phyloP scores from a whole-genome alignment of 2,113 vertebrate species.

The Prochilodus magdalenae region DNA sequence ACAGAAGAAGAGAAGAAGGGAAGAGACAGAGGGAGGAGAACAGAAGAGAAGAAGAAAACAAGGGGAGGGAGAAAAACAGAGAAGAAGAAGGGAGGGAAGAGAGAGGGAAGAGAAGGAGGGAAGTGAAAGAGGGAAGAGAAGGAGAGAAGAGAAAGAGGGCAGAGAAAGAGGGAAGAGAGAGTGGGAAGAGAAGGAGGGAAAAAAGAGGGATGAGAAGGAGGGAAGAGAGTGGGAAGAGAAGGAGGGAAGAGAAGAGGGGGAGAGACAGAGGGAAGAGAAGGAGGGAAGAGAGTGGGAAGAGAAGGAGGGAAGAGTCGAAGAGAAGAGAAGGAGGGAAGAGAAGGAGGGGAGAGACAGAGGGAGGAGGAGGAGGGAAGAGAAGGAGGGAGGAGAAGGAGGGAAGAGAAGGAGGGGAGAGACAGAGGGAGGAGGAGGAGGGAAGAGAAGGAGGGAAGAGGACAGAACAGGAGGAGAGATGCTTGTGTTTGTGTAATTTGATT shows the following conservation, averaged over 20 bases:
- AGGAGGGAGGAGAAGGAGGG: too few species aligned
- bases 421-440: not conserved
- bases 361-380: not conserved
- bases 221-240: not conserved
- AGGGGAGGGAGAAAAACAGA: not conserved
- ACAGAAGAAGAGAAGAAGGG: not conserved
- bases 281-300: not conserved
- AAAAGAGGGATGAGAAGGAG: not conserved
- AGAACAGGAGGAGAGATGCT: not conserved
- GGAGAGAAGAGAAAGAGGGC: not conserved
- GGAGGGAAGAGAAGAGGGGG: not conserved
- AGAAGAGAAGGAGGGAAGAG: not conserved
- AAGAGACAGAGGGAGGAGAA: not conserved
- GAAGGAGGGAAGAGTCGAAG: not conserved
- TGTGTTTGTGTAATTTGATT: conserved; percentile 48
- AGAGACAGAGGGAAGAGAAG: not conserved
- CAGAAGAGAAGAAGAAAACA: not conserved
- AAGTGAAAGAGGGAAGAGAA: not conserved
- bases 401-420: not conserved
- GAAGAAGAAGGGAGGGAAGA: not conserved
- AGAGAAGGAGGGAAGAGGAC: not conserved
- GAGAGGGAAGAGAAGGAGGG: not conserved
- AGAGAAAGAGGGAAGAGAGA: not conserved
- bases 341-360: not conserved
- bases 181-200: not conserved